Evolutionary conservation across 2,888 invertebrate genomes (phyloP), one percentile per base, ranked within the genome.

Genomic region (Drosophila pegasa): DNA sequence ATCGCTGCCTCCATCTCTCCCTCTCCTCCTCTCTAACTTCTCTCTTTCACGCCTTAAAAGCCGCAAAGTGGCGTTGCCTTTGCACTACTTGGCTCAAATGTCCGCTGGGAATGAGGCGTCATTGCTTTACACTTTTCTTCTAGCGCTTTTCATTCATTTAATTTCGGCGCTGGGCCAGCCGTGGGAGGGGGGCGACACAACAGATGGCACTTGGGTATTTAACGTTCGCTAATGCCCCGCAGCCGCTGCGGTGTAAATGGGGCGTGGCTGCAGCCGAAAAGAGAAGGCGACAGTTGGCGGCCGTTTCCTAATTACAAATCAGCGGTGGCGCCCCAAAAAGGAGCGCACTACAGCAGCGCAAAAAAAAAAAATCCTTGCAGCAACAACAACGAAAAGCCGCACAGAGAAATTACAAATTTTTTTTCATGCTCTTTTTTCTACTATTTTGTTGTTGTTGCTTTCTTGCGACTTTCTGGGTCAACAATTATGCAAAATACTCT

Each of bases 271-370:
- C 57, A 47, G 55, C 74, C 68, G 12, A 66, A 55, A 74, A 80
- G 69, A 73, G 73, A 74, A 82, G 80, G 79, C 88, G 89, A 87
- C 91, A 90, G 90, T 89, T 90, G 90, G 89, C 82, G 88, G 89
- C 87, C 88, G 85, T 80, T 89, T 86, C 85, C 82, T 90, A 91
- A 91, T 90, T 90, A 89, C 91, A 90, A 89, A 90, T 88, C 90
- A 90, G 88, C 84, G 87, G 71, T 85, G 78, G 86, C 82, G 76
- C 79, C 66, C 76, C 40, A 54, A 55, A 72, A 74, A 78, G 74
- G n/a, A 48, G 31, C 31, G 10, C 48, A 18, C 12, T 12, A 18
- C 12, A 72, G 59, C 35, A 71, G 27, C 45, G 40, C 29, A 69
- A 62, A 20, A 22, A 59, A 71, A 71, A 64, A 40, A 33, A 62